Evolutionary conservation across 2,888 invertebrate genomes (phyloP), one percentile per base, ranked within the genome.

Genomic region (Clepsis dumicolana): DNA sequence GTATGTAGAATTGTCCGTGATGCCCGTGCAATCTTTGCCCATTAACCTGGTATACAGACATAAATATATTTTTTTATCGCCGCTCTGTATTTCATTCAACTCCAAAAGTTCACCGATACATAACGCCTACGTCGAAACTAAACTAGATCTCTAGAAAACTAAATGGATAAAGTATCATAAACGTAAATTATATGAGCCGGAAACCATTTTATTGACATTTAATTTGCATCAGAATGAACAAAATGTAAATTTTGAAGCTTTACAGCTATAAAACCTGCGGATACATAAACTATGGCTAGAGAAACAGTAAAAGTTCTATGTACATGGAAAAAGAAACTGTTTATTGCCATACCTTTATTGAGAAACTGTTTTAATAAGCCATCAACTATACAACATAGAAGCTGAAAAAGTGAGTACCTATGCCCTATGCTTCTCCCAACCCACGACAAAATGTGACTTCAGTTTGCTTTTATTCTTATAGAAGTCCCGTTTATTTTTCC

Each of bases 211-310:
- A 64, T 59, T 57, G 24, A 25, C 52, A 57, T 57, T 50, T 63
- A 62, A 63, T 68, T 68, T 68, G 68, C 64, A 68, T 64, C 35
- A 68, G 52, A 68, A 68, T 59, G 8, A 38, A 44, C 38, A n/a
- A 32, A 53, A 57, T 41, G 50, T 41, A 41, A 57, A 63, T 59
- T 38, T 63, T 35, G 48, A 62, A 32, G 18, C 54, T 35, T 48
- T 44, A 62, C 25, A 25, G 25, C 60, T 57, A 57, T 21, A 50
- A 50, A 25, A 44, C 38, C 16, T 35, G 56, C 21, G 62, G 24
- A 63, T 29, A 56, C 44, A 27, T 50, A n/a, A 62, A 48, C 27
- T 8, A 21, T 25, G 32, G 10, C 10, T 32, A 35, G 16, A 35
- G 56, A 35, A 35, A 56, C 56, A 35, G 56, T 35, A 29, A 29